Conservation (phyloP, 2,797 vertebrate species). For the Mormyrops boulengeri region DNA sequence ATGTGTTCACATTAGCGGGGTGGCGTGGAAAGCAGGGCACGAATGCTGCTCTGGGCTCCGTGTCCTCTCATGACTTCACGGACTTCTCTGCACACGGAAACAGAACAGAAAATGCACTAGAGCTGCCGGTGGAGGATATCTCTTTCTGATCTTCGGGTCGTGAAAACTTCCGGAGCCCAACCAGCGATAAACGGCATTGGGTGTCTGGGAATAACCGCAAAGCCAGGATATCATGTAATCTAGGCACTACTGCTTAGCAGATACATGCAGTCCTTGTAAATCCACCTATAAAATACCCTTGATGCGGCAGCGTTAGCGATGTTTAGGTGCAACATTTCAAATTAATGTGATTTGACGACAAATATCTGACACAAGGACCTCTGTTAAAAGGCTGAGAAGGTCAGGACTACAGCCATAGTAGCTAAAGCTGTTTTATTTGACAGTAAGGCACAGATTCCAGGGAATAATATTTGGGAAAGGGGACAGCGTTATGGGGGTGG, state of each 20-base stretch:
- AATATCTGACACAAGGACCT: background rate
- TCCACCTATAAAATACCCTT: background rate
- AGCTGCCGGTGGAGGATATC: background rate
- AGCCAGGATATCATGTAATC: background rate
- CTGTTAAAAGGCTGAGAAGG: background rate
- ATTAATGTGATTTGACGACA: background rate
- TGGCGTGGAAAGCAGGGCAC: background rate
- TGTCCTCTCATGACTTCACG: background rate
- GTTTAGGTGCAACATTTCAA: background rate
- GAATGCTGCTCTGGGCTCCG: background rate
- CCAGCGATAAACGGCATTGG: background rate
- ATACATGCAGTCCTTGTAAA: background rate
- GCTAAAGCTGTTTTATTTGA: background rate
- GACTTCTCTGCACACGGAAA: background rate
- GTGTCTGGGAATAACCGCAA: background rate
- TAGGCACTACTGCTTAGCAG: background rate
- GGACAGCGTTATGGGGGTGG: background rate
- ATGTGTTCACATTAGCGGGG: background rate
- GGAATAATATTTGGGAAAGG: background rate
- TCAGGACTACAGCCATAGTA: background rate
- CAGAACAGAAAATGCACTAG: background rate
- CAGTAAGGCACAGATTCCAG: background rate
- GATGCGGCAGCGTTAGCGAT: background rate
- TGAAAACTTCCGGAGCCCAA: background rate
- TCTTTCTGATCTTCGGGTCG: background rate